Evolutionary conservation across 1,140 invertebrate genomes (phyloP), one percentile per base, ranked within the genome.

Genomic region (Cotesia typhae): DNA sequence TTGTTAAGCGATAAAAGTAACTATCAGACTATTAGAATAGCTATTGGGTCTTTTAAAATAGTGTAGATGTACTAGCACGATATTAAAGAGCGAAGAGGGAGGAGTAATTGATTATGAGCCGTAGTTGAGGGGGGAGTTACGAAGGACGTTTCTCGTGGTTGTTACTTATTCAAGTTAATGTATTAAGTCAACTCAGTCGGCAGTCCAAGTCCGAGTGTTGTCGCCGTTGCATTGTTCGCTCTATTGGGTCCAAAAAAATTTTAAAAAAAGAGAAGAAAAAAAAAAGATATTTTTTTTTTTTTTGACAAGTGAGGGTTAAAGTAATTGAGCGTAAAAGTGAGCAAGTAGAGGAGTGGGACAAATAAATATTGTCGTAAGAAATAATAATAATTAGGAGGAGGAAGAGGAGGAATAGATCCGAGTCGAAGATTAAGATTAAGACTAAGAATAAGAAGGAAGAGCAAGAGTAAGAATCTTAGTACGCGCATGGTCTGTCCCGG

Each of bases 401-500:
- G 17, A 52, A 28, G 10, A 28, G 20, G 17, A 5, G 10, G 52
- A 52, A 28, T 57, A 36, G 28, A 67, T 35, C 55, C 65, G n/a
- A 41, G 38, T 41, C 6, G 5, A 47, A 47, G 41, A 9, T 6
- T 47, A 47, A 47, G 41, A 47, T 9, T 6, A 47, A 47, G 41
- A 47, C 6, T 47, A 47, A 47, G 28, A 59, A 57, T 17, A 37
- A 68, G 35, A 55, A 52, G 12, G 35, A n/a, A 68, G 59, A 38
- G 55, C 41, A 38, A 70, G 17, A 59, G 35, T 41, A 41, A 41
- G 60, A 70, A 36, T 9, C 63, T 10, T 64, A 67, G 57, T 70
- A 67, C 70, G 74, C 76, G 75, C 76, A 72, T 74, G 72, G 72
- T 77, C 76, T 74, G 72, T 74, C 47, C 66, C 65, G 63, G 72